Percentiles rank a stretch among this genome's conserved stretches.
These are phyloP conservation scores for Hexactinellida sp. DNA, from an alignment of 37 sponge, comb jelly and placozoan genomes.

Conservation along the genomic window DNA sequence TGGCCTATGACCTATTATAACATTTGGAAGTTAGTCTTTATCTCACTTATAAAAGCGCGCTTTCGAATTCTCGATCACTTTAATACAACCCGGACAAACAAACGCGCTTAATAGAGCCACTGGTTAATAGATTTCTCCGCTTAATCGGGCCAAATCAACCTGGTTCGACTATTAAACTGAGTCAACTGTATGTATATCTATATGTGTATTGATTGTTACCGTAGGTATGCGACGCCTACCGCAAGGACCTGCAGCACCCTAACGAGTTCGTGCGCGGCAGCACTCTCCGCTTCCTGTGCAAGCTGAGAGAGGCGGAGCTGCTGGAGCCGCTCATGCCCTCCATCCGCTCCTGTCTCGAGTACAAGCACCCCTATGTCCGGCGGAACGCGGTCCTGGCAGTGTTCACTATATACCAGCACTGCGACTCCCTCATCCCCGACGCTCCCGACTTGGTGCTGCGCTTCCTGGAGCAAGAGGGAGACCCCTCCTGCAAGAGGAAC, in stretches of 20 bases:
- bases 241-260: constrained; percentile 93
- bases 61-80: too few species aligned
- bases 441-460: constrained; percentile 93
- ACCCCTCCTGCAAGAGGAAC: constrained; percentile 96
- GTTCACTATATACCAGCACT: constrained; percentile 94
- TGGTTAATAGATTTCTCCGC: too few species aligned
- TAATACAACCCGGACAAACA: too few species aligned
- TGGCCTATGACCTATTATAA: too few species aligned
- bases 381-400: constrained; percentile 98
- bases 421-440: constrained; percentile 86
- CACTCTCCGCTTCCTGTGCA: constrained; percentile 92
- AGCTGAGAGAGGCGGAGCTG: constrained; percentile 92
- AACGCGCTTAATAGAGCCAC: too few species aligned
- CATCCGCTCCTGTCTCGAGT: constrained; percentile 87
- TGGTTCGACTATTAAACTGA: too few species aligned
- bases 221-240: constrained; percentile 22
- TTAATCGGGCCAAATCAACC: too few species aligned
- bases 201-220: neutral
- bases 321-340: constrained; percentile 98
- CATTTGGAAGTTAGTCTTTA: too few species aligned
- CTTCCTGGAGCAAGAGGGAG: constrained; percentile 88
- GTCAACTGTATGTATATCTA: neutral
- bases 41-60: too few species aligned
- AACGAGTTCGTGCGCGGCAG: constrained; percentile 97
- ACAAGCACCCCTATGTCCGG: constrained; percentile 92